These are phyloP conservation scores for Acheta domesticus DNA, from an alignment of 2,888 invertebrate genomes.

Conservation along the genomic window DNA sequence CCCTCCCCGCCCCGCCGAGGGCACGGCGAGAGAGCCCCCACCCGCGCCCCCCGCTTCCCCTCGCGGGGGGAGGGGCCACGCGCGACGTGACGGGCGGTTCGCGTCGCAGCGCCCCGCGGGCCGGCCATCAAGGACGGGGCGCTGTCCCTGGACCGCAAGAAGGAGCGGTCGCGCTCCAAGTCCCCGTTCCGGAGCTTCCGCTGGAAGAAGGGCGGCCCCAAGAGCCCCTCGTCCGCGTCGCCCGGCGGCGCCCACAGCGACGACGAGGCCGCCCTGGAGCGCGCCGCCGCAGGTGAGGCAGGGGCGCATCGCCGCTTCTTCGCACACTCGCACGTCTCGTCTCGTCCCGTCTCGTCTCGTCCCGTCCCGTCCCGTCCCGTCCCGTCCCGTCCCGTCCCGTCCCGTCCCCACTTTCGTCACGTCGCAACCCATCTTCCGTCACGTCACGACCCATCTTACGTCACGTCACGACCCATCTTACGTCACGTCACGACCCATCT, in stretches of 20 bases:
- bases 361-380: background rate
- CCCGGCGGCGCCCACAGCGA: slow-evolving; percentile 40
- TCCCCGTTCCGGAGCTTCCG: slow-evolving; percentile 92
- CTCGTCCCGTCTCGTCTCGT: background rate
- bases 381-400: background rate
- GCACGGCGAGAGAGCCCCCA: no score
- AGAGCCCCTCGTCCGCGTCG: slow-evolving; percentile 43
- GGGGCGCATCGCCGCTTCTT: background rate
- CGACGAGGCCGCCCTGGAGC: slow-evolving; percentile 31
- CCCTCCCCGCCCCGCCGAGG: no score
- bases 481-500: no score
- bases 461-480: no score
- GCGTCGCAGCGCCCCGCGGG: background rate
- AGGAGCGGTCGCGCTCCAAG: slow-evolving; percentile 86
- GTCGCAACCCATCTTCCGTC: no score
- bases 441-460: no score
- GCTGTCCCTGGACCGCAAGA: slow-evolving; percentile 45
- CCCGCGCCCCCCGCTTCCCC: no score
- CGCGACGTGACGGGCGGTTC: no score
- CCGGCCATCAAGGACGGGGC: background rate
- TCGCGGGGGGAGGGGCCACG: no score
- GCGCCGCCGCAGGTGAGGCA: slow-evolving; percentile 29
- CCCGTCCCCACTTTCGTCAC: background rate
- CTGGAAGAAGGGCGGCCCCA: slow-evolving; percentile 77
- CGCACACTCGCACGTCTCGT: background rate